phyloP scores from a whole-genome alignment of 2,797 vertebrate genomes.

The Bryconaethiops microstoma region DNA sequence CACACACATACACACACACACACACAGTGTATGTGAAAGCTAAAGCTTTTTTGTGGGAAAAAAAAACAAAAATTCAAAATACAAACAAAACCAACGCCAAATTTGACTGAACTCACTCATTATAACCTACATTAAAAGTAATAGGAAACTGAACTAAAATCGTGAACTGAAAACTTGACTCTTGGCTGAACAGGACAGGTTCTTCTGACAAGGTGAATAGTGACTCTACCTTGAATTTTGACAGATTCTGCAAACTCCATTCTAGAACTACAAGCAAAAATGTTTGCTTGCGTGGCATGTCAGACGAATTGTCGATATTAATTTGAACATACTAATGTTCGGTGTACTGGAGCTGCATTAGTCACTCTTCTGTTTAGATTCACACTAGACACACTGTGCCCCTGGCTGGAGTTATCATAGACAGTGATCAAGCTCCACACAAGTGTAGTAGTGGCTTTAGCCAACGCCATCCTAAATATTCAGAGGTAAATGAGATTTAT shows the following conservation, averaged over 20 bases:
- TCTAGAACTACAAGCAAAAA: not conserved
- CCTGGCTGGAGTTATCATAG: not conserved
- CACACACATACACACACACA: no score
- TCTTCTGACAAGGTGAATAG: no score
- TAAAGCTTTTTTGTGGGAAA: no score
- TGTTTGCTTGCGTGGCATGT: not conserved
- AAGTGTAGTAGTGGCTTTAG: not conserved
- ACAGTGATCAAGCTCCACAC: conserved; percentile 7
- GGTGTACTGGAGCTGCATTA: not conserved
- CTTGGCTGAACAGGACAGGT: no score
- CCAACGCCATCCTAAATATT: conserved; percentile 16
- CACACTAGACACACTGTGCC: not conserved
- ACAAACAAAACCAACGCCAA: no score
- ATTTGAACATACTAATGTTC: not conserved
- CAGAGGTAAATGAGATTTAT: conserved; percentile 20
- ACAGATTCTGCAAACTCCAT: not conserved
- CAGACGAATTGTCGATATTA: not conserved
- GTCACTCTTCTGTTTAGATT: not conserved
- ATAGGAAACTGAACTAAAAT: no score
- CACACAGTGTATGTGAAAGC: no score
- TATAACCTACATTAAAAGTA: no score
- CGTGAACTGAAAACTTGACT: no score
- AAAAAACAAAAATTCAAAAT: no score
- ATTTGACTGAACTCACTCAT: no score
- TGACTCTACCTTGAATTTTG: not conserved